A percentile compares a stretch with the other conserved stretches of the same genome.
Conservation (phyloP, 2,113 vertebrate species). For the Ammospiza caudacuta region DNA sequence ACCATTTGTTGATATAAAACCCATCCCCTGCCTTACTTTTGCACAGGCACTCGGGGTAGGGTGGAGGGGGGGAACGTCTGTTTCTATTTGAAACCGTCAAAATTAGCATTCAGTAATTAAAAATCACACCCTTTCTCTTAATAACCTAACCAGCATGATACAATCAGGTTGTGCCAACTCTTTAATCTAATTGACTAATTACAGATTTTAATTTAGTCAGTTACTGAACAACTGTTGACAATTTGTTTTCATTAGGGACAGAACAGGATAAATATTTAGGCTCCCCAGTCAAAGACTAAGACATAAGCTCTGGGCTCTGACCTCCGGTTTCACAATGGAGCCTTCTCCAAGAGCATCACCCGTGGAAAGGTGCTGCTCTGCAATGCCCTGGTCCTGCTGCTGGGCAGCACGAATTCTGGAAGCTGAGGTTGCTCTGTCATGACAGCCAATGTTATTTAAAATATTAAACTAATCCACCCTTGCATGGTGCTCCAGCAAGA, state of each 20-base stretch:
- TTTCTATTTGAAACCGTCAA: slow-evolving; percentile 86
- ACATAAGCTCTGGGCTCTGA: slow-evolving; percentile 70
- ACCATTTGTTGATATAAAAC: slow-evolving; percentile 53
- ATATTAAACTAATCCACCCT: neutral
- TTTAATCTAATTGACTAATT: slow-evolving; percentile 92
- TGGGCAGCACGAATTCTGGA: neutral
- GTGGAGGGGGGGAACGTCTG: slow-evolving; percentile 74
- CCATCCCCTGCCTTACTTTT: slow-evolving; percentile 66
- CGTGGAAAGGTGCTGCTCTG: neutral
- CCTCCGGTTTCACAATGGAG: slow-evolving; percentile 41
- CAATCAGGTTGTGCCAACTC: slow-evolving; percentile 89
- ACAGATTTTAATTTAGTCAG: slow-evolving; percentile 90
- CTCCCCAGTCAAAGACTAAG: slow-evolving; percentile 79
- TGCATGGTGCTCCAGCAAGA: neutral
- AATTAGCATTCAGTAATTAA: slow-evolving; percentile 91
- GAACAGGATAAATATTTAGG: slow-evolving; percentile 87
- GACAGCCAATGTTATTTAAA: neutral
- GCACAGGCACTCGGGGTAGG: slow-evolving; percentile 68
- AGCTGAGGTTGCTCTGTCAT: accelerated
- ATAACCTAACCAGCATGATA: slow-evolving; percentile 89
- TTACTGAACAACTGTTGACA: slow-evolving; percentile 89
- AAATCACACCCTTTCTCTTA: slow-evolving; percentile 89
- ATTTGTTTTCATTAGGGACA: slow-evolving; percentile 89
- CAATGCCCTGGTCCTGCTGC: neutral
- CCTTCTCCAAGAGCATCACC: slow-evolving; percentile 2